phyloP scores from a whole-genome alignment of 2,888 invertebrate species.

The Eilema griseolum region DNA sequence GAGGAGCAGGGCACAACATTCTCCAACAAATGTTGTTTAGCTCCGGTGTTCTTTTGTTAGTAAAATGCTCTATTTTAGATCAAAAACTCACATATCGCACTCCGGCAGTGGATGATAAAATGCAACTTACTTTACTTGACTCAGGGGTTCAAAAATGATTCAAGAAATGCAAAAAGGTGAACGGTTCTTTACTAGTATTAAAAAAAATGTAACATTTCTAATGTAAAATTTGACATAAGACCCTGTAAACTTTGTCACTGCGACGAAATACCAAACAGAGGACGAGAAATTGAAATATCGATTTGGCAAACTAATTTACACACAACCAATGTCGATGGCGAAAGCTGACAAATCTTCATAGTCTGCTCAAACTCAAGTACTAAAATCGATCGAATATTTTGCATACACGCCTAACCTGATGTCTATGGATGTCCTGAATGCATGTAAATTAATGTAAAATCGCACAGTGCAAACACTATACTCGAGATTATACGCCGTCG shows the following conservation, averaged over 20 bases:
- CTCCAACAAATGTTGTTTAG: not conserved
- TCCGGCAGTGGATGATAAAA: not conserved
- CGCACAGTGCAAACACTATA: conserved; percentile 25
- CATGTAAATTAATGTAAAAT: conserved; percentile 45
- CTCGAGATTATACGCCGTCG: not conserved
- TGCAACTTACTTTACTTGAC: not conserved
- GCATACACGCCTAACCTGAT: conserved; percentile 40
- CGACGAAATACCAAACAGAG: not conserved
- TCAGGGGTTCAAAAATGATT: too few species aligned
- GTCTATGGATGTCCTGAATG: conserved; percentile 46
- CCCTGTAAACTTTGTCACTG: too few species aligned
- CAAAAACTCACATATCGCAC: not conserved
- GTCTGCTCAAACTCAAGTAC: conserved; percentile 8
- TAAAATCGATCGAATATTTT: conserved; percentile 42
- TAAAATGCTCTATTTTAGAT: not conserved
- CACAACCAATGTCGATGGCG: not conserved
- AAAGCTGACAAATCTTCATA: not conserved
- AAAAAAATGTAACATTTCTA: too few species aligned
- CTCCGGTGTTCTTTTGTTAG: not conserved
- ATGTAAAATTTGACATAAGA: too few species aligned
- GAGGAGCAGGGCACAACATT: not conserved
- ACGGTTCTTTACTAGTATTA: too few species aligned
- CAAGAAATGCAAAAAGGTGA: too few species aligned
- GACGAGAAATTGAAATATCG: too few species aligned
- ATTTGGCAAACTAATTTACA: not conserved